phyloP scores from a whole-genome alignment of 2,888 invertebrate genomes.

The Heteromurus nitidus region DNA sequence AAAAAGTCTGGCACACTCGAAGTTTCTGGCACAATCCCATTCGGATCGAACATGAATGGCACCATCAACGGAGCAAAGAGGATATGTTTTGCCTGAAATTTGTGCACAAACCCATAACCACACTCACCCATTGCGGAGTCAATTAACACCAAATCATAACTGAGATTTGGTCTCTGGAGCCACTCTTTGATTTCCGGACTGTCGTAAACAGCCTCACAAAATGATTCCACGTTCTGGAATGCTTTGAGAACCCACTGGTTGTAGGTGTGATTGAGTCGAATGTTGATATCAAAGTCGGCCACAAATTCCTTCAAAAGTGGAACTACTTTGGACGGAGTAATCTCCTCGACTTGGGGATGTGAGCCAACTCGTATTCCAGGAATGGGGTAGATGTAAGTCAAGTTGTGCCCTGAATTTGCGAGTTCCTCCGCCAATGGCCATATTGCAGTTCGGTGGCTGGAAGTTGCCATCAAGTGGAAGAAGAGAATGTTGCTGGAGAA shows the following conservation, averaged over 20 bases:
- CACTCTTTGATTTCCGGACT: constrained; percentile 38
- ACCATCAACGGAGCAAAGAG: constrained; percentile 3
- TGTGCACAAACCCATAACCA: constrained; percentile 19
- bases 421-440: constrained; percentile 19
- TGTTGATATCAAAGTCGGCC: constrained; percentile 32
- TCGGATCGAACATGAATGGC: not conserved
- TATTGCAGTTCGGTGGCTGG: constrained; percentile 19
- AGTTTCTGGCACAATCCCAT: constrained; percentile 38
- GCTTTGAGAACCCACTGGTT: not conserved
- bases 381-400: constrained; percentile 16
- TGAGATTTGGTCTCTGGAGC: not conserved
- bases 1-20: constrained; percentile 20
- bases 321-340: constrained; percentile 5
- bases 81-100: constrained; percentile 23
- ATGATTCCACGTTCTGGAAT: not conserved
- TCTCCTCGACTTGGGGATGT: constrained; percentile 24
- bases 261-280: not conserved
- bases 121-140: constrained; percentile 11
- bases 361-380: not conserved
- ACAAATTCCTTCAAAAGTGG: not conserved
- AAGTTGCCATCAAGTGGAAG: not conserved
- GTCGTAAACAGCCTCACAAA: constrained; percentile 38
- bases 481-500: constrained; percentile 12
- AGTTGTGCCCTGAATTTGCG: constrained; percentile 8
- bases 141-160: constrained; percentile 13